These are phyloP conservation scores for Agriopis aurantiaria DNA, from an alignment of 2,888 invertebrate genomes.

Conservation along the genomic window DNA sequence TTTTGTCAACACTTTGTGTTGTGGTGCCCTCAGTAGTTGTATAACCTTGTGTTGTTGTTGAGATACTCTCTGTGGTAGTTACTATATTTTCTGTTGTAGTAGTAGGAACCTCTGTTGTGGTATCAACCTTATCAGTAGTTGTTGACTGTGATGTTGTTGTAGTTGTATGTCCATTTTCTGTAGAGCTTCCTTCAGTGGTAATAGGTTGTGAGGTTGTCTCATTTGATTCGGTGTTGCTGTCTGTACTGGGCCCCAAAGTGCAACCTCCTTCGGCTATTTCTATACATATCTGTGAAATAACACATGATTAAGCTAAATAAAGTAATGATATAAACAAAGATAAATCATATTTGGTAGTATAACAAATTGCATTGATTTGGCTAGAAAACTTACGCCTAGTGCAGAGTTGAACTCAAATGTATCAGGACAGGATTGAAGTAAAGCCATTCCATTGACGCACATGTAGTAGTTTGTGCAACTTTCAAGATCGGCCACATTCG, in stretches of 20 bases:
- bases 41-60: not conserved
- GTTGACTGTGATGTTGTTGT: not conserved
- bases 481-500: not conserved
- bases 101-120: conserved; percentile 11
- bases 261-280: conserved; percentile 47
- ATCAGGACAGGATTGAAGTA: conserved; percentile 9
- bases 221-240: not conserved
- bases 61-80: not conserved
- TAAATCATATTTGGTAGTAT: too few species aligned
- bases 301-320: too few species aligned
- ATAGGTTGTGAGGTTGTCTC: not conserved
- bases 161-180: not conserved
- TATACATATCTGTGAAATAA: conserved; percentile 45
- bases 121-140: not conserved
- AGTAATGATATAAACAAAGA: too few species aligned
- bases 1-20: too few species aligned
- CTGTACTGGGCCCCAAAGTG: conserved; percentile 7
- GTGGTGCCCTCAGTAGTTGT: not conserved
- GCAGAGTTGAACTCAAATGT: conserved; percentile 12
- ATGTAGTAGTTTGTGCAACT: conserved; percentile 14
- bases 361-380: not conserved
- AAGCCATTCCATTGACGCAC: conserved; percentile 7
- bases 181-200: not conserved
- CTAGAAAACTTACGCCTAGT: conserved; percentile 1
- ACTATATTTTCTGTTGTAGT: not conserved